These are phyloP conservation scores for Darevskia nairensis DNA, from an alignment of 2,797 vertebrate genomes.

Conservation along the genomic window DNA sequence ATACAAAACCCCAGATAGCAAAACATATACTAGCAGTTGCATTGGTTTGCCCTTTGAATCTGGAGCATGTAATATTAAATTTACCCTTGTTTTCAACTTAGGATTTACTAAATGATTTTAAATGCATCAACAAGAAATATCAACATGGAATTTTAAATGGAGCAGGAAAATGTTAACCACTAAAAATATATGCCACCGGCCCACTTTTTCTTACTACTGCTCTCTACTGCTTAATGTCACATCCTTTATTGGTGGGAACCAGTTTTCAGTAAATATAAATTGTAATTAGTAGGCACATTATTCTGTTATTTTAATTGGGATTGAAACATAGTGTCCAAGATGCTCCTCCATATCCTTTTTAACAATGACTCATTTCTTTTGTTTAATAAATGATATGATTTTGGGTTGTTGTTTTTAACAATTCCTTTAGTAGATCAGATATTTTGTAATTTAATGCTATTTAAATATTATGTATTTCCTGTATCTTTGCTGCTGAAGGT, in stretches of 20 bases:
- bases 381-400: neutral
- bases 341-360: neutral
- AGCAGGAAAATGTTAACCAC: slow-evolving; percentile 36
- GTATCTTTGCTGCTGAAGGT: no score
- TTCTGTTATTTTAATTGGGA: neutral
- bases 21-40: slow-evolving; percentile 13
- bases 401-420: neutral
- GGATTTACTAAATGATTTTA: slow-evolving; percentile 40
- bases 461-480: no score
- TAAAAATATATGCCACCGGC: slow-evolving; percentile 14
- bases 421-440: neutral
- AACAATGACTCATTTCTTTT: neutral
- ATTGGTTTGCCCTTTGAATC: slow-evolving; percentile 40
- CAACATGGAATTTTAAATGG: slow-evolving; percentile 44
- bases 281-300: neutral
- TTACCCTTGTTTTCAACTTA: slow-evolving; percentile 26
- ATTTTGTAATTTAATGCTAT: no score
- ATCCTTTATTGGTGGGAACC: neutral
- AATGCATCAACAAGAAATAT: slow-evolving; percentile 34
- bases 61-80: slow-evolving; percentile 39
- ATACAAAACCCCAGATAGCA: slow-evolving; percentile 16
- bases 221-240: neutral
- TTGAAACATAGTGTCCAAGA: neutral
- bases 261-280: neutral
- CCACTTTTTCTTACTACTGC: neutral